Base-by-base conservation (phyloP, 2,113 vertebrate species). In the Clarias macrocephalus region DNA sequence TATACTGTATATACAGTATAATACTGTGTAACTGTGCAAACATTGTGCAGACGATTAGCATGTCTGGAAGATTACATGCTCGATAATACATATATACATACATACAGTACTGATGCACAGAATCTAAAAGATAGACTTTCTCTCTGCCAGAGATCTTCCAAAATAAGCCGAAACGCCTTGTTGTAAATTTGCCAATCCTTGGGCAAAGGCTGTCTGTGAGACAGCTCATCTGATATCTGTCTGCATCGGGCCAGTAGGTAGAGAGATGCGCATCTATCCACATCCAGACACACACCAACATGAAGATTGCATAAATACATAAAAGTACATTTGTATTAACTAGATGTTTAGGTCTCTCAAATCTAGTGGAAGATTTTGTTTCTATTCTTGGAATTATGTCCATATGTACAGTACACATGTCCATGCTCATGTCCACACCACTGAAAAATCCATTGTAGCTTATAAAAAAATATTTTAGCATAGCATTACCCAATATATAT, bases 181-280 rank as follows among this genome's bases (percentile, higher is more conserved):
- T 23, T 81, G 57, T 81, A 81, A 62, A 62, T 42, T 81, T 81
- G 79, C 79, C 30, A 37, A 25, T 37, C 57, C 57, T 11, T 81
- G 79, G 28, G 18, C 56, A 60, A 56, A 33, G 18, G 57, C 57
- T 42, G 37, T 57, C 57, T 81, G 57, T 6, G 21, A 42, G 30
- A 62, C 30, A 81, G 19, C 33, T 81, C 54, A 21, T 81, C 57
- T 16, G 21, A 30, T 62, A 37, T 37, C 79, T 62, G 79, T 62
- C 42, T 81, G 33, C 57, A 42, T 62, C 3, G 56, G 21, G 19
- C 21, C 57, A 42, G 79, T 81, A 62, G 57, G 57, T n/a, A 62
- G 57, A 37, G 57, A 42, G 57, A 13, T 62, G 30, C 62, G 30
- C 56, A 37, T 62, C 19, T 62, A 23, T 81, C 11, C 79, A 81